phyloP scores from a whole-genome alignment of 2,888 invertebrate genomes.

The Leptogaster cylindrica region DNA sequence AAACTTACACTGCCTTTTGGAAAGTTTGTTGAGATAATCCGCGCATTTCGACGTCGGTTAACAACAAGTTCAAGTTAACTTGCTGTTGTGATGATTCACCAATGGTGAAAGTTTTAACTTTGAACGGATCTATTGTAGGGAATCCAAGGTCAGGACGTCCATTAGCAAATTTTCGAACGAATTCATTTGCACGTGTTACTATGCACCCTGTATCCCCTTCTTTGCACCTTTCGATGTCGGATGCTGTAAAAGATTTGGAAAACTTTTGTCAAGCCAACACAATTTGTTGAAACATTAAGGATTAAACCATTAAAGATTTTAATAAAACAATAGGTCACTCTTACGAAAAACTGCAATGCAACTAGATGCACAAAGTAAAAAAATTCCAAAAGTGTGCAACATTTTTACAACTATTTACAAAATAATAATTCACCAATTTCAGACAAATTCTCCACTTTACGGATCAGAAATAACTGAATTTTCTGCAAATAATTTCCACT shows the following conservation, averaged over 20 bases:
- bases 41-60: conserved; percentile 38
- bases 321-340: not conserved
- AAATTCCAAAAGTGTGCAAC: no score
- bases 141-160: conserved; percentile 39
- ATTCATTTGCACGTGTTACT: conserved; percentile 30
- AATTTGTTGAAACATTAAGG: no score
- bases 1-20: no score
- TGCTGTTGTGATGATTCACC: conserved; percentile 5
- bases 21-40: not conserved
- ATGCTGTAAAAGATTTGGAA: conserved; percentile 43
- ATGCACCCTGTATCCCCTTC: conserved; percentile 45
- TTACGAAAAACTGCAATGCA: no score
- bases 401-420: no score
- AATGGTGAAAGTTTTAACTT: conserved; percentile 20
- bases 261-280: no score
- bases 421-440: no score
- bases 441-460: no score
- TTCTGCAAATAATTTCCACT: no score
- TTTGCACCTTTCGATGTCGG: conserved; percentile 45
- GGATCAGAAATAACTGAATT: no score
- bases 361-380: no score
- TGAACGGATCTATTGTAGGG: conserved; percentile 41
- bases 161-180: conserved; percentile 44
- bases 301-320: no score
- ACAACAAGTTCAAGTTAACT: conserved; percentile 33